Percentiles rank a stretch among this genome's conserved stretches.
These are phyloP conservation scores for Neogale vison DNA, from an alignment of 2,113 vertebrate species.

Conservation along the genomic window DNA sequence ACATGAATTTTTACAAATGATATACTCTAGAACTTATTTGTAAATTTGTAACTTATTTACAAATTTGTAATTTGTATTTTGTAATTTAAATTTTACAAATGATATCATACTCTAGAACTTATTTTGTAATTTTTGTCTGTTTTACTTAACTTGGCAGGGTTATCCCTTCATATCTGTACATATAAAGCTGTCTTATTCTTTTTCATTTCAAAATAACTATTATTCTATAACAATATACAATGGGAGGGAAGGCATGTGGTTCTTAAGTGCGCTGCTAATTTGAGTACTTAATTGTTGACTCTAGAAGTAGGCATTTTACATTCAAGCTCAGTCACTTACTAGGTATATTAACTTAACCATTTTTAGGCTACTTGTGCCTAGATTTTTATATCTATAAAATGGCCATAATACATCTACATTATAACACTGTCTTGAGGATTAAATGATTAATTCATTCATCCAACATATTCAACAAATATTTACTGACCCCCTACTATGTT, in stretches of 20 bases:
- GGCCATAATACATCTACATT: neutral
- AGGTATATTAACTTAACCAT: neutral
- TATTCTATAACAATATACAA: neutral
- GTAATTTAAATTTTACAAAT: neutral
- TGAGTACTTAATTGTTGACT: neutral
- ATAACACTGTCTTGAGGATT: neutral
- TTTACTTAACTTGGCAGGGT: neutral
- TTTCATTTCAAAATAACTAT: neutral
- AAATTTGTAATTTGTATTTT: neutral
- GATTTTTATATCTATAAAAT: neutral
- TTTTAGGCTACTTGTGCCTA: neutral
- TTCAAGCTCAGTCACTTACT: neutral
- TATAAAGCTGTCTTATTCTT: neutral
- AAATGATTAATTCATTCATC: neutral
- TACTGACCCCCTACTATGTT: neutral
- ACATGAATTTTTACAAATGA: neutral
- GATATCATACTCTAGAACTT: neutral
- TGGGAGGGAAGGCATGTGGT: neutral
- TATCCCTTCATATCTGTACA: neutral
- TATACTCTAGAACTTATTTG: neutral
- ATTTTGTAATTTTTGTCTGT: neutral
- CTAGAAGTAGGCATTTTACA: neutral
- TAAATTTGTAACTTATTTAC: too few relatives aligned
- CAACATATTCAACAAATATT: neutral
- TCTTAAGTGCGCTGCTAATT: neutral